phyloP scores from a whole-genome alignment of 35 echinoderm and acorn worm species.

The Eucidaris tribuloides region DNA sequence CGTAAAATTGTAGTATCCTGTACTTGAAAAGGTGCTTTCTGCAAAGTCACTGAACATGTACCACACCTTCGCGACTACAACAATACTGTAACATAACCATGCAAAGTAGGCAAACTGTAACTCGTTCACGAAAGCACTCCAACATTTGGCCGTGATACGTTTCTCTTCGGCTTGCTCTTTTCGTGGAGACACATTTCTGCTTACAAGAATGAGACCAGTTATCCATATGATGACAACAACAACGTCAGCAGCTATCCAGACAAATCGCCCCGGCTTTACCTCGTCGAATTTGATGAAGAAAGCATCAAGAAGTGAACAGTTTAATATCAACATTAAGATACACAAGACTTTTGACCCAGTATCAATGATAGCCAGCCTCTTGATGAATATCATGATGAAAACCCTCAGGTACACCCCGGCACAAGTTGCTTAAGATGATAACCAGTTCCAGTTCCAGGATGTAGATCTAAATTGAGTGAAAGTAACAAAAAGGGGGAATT shows the following conservation, averaged over 20 bases:
- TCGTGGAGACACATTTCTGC: neutral
- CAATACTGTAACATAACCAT: constrained; percentile 62
- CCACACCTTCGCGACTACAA: constrained; percentile 59
- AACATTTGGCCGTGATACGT: neutral
- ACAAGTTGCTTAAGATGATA: too few relatives aligned
- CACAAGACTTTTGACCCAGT: constrained; percentile 55
- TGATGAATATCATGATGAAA: constrained; percentile 26
- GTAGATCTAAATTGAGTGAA: too few relatives aligned
- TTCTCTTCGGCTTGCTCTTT: neutral
- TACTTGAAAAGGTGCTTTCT: neutral
- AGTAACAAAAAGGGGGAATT: too few relatives aligned
- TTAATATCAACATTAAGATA: constrained; percentile 43
- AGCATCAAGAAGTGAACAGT: constrained; percentile 41
- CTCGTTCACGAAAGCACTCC: constrained; percentile 16
- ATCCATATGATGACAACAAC: constrained; percentile 27
- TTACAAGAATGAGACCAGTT: constrained; percentile 13
- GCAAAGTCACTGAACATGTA: constrained; percentile 61
- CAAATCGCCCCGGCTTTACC: neutral
- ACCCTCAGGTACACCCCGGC: too few relatives aligned
- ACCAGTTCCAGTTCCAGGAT: too few relatives aligned
- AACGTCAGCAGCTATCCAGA: constrained; percentile 28
- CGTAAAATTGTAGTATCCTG: constrained; percentile 2
- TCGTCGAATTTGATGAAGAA: constrained; percentile 53
- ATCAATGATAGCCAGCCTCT: constrained; percentile 14
- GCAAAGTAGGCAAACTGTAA: constrained; percentile 60